Evolutionary conservation across 2,113 vertebrate species (phyloP).

Genomic region (Plecotus auritus): DNA sequence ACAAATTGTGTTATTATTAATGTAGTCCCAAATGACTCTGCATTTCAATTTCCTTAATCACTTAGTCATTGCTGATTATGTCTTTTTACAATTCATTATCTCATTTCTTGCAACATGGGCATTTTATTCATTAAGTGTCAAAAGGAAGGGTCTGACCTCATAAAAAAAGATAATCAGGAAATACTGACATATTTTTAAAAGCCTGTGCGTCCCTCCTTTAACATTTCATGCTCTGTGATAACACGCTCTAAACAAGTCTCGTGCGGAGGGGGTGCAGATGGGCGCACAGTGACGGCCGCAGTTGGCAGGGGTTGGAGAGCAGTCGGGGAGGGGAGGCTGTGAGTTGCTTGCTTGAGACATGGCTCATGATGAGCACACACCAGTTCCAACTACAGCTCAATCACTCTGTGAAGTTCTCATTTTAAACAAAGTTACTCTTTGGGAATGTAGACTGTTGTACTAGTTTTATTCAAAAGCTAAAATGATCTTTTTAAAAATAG

Average conservation of each 20-base stretch:
- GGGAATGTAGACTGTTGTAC: not conserved
- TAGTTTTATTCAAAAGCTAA: slow-evolving; percentile 43
- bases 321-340: rapidly evolving
- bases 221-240: not conserved
- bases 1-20: slow-evolving; percentile 87
- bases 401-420: not conserved
- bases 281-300: not conserved
- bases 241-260: not conserved
- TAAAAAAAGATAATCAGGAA: slow-evolving; percentile 78
- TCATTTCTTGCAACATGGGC: slow-evolving; percentile 80
- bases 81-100: slow-evolving; percentile 88
- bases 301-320: not conserved
- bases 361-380: not conserved
- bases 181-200: slow-evolving; percentile 70
- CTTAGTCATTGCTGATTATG: slow-evolving; percentile 88
- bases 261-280: no score
- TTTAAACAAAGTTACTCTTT: slow-evolving; percentile 31
- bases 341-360: rapidly evolving
- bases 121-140: slow-evolving; percentile 87
- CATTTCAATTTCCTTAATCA: slow-evolving; percentile 87
- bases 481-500: slow-evolving; percentile 38
- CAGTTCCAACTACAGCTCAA: not conserved
- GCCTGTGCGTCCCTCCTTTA: slow-evolving; percentile 75
- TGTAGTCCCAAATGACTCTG: slow-evolving; percentile 84
- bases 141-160: slow-evolving; percentile 82